Evolutionary conservation across 1,140 invertebrate genomes (phyloP).

Genomic region (Trachymyrmex septentrionalis): DNA sequence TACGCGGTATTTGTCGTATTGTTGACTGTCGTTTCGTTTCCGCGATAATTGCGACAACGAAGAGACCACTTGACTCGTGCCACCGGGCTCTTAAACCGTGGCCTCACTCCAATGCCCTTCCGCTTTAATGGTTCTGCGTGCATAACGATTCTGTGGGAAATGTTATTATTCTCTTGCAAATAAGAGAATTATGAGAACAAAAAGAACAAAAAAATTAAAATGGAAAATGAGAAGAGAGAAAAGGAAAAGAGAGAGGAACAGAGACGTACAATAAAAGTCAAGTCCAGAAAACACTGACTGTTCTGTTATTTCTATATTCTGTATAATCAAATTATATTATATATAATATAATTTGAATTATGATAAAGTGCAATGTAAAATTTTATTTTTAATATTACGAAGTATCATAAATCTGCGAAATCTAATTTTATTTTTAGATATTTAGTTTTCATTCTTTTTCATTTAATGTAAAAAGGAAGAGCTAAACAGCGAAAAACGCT

Average conservation of each 20-base stretch:
- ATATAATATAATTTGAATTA: neutral
- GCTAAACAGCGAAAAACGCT: neutral
- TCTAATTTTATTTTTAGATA: conserved; percentile 14
- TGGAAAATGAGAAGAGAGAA: conserved; percentile 3
- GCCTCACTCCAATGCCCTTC: conserved; percentile 53
- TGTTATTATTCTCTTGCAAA: conserved; percentile 11
- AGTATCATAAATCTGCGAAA: neutral
- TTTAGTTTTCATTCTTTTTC: neutral
- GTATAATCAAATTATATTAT: too few relatives aligned
- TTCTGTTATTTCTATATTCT: neutral
- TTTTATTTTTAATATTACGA: neutral
- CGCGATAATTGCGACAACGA: conserved; percentile 81
- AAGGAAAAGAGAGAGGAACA: neutral
- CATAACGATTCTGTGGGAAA: conserved; percentile 38
- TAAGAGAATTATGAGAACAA: conserved; percentile 51
- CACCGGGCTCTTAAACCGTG: conserved; percentile 70
- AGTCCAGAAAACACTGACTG: conserved; percentile 33
- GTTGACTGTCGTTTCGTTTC: conserved; percentile 70
- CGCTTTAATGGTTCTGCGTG: conserved; percentile 33
- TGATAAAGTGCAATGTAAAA: neutral
- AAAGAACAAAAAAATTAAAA: conserved; percentile 43
- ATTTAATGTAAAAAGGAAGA: conserved; percentile 8
- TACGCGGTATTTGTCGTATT: conserved; percentile 35
- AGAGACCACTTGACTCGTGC: conserved; percentile 81
- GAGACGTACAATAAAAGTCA: conserved; percentile 48